Conservation (phyloP, 2,113 vertebrate genomes). For the Protobothrops flavoviridis region DNA sequence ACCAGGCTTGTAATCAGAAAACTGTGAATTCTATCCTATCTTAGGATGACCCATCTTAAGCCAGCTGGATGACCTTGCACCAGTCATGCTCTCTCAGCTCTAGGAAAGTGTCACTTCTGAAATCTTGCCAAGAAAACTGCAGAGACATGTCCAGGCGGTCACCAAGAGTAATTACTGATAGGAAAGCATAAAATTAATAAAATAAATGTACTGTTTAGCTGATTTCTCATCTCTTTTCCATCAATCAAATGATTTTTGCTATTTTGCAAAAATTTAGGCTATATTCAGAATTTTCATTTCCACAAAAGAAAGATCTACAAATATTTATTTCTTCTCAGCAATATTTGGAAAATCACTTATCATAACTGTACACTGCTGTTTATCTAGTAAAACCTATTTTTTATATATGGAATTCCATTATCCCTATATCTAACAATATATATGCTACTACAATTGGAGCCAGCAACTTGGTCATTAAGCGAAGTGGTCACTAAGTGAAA, state of each 20-base stretch:
- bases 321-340: not conserved
- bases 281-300: not conserved
- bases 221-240: not conserved
- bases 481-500: no score
- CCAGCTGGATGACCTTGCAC: not conserved
- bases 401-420: no score
- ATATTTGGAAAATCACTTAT: not conserved
- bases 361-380: no score
- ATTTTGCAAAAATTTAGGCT: not conserved
- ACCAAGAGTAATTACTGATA: not conserved
- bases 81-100: not conserved
- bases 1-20: not conserved
- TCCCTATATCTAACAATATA: no score
- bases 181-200: not conserved
- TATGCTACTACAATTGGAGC: no score
- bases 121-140: not conserved
- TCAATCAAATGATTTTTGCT: not conserved
- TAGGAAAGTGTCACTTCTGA: not conserved
- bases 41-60: not conserved
- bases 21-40: not conserved
- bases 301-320: not conserved
- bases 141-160: not conserved
- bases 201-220: not conserved
- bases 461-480: no score
- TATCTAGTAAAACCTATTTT: no score